Conservation (phyloP, 2,888 invertebrate genomes). For the Gastracanthus pulcherrimus region DNA sequence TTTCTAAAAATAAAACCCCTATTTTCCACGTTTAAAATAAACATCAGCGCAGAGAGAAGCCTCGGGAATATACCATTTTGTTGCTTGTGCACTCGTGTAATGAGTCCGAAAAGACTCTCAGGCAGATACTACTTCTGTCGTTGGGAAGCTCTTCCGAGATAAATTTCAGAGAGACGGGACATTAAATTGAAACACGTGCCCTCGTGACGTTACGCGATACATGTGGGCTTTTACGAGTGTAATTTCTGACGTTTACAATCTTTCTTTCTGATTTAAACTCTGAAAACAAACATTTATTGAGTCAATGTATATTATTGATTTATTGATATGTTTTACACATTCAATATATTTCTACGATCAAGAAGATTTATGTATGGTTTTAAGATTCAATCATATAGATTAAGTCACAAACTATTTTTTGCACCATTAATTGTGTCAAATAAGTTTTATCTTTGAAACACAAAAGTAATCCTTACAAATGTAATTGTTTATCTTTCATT, state of each 20-base stretch:
- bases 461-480: too few relatives aligned
- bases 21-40: conserved; percentile 31
- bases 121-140: conserved; percentile 9
- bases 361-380: not conserved
- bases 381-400: not conserved
- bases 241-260: not conserved
- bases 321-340: not conserved
- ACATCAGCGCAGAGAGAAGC: not conserved
- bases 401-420: not conserved
- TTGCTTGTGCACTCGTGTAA: conserved; percentile 22
- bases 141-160: not conserved
- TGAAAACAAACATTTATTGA: not conserved
- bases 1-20: conserved; percentile 18
- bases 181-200: not conserved
- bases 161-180: conserved; percentile 7
- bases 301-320: not conserved
- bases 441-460: too few relatives aligned
- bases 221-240: not conserved
- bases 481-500: too few relatives aligned
- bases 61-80: conserved; percentile 36
- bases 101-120: not conserved
- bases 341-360: not conserved
- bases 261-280: not conserved
- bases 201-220: not conserved
- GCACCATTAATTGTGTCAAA: too few relatives aligned